Conservation (phyloP, 2,888 invertebrate species). For the Andrena haemorrhoa region DNA sequence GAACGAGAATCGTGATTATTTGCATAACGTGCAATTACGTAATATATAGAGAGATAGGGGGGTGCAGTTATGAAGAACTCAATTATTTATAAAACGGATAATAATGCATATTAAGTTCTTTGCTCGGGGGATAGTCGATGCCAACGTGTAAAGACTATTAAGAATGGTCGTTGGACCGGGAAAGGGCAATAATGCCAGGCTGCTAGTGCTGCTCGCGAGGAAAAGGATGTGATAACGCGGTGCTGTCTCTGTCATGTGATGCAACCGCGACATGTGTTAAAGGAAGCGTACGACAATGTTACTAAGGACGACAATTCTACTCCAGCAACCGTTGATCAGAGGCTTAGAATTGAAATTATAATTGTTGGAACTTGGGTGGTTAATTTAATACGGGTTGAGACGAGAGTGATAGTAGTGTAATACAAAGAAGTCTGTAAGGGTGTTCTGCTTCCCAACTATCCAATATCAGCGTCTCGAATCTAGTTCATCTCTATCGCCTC, state of each 20-base stretch:
- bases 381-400: no score
- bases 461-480: no score
- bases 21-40: slow-evolving; percentile 29
- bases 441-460: no score
- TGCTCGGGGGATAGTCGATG: neutral
- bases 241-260: neutral
- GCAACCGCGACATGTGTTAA: neutral
- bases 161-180: slow-evolving; percentile 23
- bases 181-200: slow-evolving; percentile 22
- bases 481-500: no score
- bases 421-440: no score
- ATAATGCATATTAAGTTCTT: slow-evolving; percentile 18
- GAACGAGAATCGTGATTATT: slow-evolving; percentile 16
- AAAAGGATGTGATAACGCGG: slow-evolving; percentile 14
- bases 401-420: no score
- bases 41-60: neutral
- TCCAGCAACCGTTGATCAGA: no score
- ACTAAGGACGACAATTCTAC: neutral
- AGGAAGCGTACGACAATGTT: neutral
- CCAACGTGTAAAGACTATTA: slow-evolving; percentile 22
- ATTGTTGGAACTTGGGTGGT: no score
- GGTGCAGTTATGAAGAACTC: neutral
- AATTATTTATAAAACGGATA: slow-evolving; percentile 25
- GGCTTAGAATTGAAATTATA: no score
- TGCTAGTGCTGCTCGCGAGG: neutral